These are phyloP conservation scores for Gymnarchus niloticus DNA, from an alignment of 2,113 vertebrate genomes.

Conservation along the genomic window DNA sequence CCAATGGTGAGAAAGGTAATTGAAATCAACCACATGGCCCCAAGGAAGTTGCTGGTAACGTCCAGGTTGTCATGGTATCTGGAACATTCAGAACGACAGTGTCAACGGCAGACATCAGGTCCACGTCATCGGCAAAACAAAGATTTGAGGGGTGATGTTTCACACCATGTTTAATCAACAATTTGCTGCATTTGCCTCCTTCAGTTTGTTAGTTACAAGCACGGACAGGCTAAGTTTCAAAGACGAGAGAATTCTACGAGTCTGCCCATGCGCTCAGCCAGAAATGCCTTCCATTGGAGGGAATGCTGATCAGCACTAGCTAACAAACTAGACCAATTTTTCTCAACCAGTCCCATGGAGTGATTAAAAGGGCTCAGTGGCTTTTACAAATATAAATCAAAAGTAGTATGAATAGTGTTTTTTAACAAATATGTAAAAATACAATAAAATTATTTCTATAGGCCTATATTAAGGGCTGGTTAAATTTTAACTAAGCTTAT, in stretches of 20 bases:
- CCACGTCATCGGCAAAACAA: constrained; percentile 13
- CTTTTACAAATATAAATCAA: too few relatives aligned
- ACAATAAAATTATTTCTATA: too few relatives aligned
- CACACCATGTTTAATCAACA: neutral
- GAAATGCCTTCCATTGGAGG: neutral
- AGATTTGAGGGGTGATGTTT: neutral
- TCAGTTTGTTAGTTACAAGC: neutral
- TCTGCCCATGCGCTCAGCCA: neutral
- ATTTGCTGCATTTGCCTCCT: neutral
- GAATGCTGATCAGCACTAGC: neutral
- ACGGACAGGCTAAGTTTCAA: neutral
- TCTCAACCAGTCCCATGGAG: too few relatives aligned
- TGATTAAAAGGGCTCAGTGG: too few relatives aligned
- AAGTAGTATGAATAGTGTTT: too few relatives aligned
- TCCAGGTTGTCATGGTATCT: constrained; percentile 97
- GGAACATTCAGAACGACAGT: constrained; percentile 50
- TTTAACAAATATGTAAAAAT: too few relatives aligned
- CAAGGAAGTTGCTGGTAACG: constrained; percentile 97
- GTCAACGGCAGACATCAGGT: constrained; percentile 27
- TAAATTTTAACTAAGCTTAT: too few relatives aligned
- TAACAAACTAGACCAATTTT: neutral
- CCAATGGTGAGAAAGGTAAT: constrained; percentile 99
- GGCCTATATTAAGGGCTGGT: too few relatives aligned
- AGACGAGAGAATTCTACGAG: neutral
- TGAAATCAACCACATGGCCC: constrained; percentile 99